Evolutionary conservation across 2,797 vertebrate genomes (phyloP).

Genomic region (Alosa sapidissima): DNA sequence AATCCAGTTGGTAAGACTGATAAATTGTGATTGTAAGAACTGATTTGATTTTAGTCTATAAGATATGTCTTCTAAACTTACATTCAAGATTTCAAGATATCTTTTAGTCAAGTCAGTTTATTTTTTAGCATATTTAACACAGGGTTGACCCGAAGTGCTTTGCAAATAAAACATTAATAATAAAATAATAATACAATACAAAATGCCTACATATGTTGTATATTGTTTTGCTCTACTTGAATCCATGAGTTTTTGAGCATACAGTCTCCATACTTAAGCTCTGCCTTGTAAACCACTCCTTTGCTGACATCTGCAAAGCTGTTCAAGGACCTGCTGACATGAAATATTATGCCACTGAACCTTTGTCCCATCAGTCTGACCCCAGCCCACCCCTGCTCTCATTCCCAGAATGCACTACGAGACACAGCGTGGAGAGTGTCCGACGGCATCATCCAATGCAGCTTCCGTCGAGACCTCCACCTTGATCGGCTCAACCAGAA

Average conservation of each 20-base stretch:
- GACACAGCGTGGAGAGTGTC: conserved; percentile 75
- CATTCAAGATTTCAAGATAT: too few species aligned
- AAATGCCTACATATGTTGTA: too few species aligned
- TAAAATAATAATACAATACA: too few species aligned
- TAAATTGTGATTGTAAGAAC: too few species aligned
- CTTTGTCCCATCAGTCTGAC: not conserved
- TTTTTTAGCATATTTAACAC: too few species aligned
- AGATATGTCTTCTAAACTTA: too few species aligned
- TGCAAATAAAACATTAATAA: too few species aligned
- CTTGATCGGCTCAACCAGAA: conserved; percentile 61
- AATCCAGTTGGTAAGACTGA: too few species aligned
- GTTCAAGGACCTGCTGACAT: conserved; percentile 17
- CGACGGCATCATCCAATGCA: conserved; percentile 81
- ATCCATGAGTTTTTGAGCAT: not conserved
- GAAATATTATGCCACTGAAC: not conserved
- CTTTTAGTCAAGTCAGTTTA: too few species aligned
- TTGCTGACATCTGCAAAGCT: conserved; percentile 11
- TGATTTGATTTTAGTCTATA: too few species aligned
- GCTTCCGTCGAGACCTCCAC: conserved; percentile 75
- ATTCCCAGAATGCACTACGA: conserved; percentile 70
- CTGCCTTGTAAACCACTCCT: not conserved
- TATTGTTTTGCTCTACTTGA: not conserved
- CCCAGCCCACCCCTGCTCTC: conserved; percentile 34
- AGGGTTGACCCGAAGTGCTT: too few species aligned
- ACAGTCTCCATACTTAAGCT: not conserved